A percentile compares a stretch with the other conserved stretches of the same genome.
These are phyloP conservation scores for Willisornis vidua DNA, from an alignment of 2,113 vertebrate species.

Conservation along the genomic window DNA sequence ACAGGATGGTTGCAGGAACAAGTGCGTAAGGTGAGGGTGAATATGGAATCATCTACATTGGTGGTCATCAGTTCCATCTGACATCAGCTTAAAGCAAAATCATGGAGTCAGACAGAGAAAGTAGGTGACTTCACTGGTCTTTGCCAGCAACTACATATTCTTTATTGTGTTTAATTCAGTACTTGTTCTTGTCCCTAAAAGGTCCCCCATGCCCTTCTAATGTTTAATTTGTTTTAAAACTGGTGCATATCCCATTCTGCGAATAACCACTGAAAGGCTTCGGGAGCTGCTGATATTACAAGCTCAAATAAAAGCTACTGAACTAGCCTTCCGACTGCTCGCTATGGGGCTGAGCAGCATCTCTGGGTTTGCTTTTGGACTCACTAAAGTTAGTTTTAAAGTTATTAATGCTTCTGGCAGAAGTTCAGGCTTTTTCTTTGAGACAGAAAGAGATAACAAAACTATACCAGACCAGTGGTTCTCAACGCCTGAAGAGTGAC, in stretches of 20 bases:
- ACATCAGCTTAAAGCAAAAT: not conserved
- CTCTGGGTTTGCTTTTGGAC: not conserved
- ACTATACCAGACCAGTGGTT: not conserved
- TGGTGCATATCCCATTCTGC: not conserved
- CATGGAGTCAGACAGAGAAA: not conserved
- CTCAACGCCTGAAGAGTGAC: not conserved
- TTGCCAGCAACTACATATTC: not conserved
- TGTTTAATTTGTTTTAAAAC: not conserved
- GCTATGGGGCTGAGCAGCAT: not conserved
- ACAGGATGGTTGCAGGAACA: not conserved
- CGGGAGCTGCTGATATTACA: not conserved
- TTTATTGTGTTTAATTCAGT: not conserved
- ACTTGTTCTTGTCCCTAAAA: not conserved
- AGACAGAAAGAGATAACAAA: not conserved
- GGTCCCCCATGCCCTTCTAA: not conserved
- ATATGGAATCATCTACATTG: not conserved
- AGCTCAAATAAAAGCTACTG: not conserved
- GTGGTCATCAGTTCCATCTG: not conserved
- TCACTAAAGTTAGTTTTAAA: not conserved
- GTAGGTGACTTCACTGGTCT: not conserved
- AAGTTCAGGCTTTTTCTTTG: not conserved
- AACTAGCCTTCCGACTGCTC: not conserved
- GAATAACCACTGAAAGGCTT: not conserved
- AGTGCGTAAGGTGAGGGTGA: not conserved
- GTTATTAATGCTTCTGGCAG: not conserved